Base-by-base conservation (phyloP, 2,797 vertebrate species). In the Florisuga fusca region DNA sequence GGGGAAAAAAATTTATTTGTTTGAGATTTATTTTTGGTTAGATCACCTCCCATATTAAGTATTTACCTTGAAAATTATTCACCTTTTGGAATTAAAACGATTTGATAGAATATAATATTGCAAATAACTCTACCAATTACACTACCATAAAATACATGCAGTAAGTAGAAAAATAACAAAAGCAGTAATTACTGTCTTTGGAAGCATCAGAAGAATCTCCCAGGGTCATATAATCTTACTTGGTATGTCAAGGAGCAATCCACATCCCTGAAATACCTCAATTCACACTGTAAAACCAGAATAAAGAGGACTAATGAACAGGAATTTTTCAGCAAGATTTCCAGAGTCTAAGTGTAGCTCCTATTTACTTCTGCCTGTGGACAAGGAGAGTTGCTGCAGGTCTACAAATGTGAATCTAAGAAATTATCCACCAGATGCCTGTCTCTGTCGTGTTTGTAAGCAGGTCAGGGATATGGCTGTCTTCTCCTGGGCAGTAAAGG, bases 351-450 rank as follows among this genome's bases (percentile, higher is more conserved):
- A 13, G 20, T 6, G 41, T 33, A 21, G 12, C 11, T 82, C 5
- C 11, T 34, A 17, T 2, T 29, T 36, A 54, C 12, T 50, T 54
- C 51, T 58, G 21, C 19, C 31, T 45, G 16, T 61, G 54, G 20
- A 33, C 48, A 45, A n/a, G 34, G 19, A 36, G 21, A 43, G 21
- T 36, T 23, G 29, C 34, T 41, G 14, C 14, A 43, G 23, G 20
- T 36, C 16, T 59, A 15, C n/a, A 71, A 25, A 89, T 58, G 20
- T 11, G 6, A 9, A 36, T n/a, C 12, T 41, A 25, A 36, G 55
- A 45, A 53, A 66, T 43, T 8, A 36, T n/a, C 15, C 34, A 19
- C 2, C 7, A 50, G 33, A 20, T 0, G 0, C 10, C 22, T 17
- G 3, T 11, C n/a, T 36, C 36, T 48, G 21, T 22, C 2, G 3